phyloP scores from a whole-genome alignment of 1,140 invertebrate genomes.

The Nasonia vitripennis region DNA sequence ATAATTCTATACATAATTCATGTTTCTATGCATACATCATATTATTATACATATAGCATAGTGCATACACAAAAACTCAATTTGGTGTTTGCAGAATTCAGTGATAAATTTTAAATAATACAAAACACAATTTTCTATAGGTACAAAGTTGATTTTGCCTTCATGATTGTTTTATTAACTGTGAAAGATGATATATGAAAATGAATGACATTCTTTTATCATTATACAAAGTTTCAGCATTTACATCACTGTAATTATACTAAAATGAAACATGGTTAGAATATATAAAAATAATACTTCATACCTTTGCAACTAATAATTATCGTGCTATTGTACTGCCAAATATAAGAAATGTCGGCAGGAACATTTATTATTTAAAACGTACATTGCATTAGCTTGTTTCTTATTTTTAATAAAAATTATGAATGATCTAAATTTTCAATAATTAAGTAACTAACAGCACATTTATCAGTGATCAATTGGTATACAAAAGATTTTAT shows the following conservation, averaged over 20 bases:
- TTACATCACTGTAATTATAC: constrained; percentile 34
- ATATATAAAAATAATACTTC: constrained; percentile 47
- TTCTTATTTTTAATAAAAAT: constrained; percentile 40
- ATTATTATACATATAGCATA: constrained; percentile 36
- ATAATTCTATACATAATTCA: constrained; percentile 17
- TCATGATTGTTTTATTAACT: constrained; percentile 19
- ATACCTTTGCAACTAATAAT: constrained; percentile 35
- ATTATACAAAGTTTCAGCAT: constrained; percentile 31
- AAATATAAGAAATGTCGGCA: constrained; percentile 11
- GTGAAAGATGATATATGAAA: constrained; percentile 24
- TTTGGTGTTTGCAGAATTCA: constrained; percentile 33
- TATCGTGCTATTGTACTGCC: constrained; percentile 8
- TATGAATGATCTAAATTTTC: constrained; percentile 32
- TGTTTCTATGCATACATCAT: constrained; percentile 40
- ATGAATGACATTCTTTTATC: constrained; percentile 17
- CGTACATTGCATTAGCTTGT: constrained; percentile 22
- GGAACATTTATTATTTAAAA: constrained; percentile 41
- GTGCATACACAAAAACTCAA: neutral
- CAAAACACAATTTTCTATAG: constrained; percentile 27
- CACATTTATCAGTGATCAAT: constrained; percentile 35
- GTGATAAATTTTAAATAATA: constrained; percentile 37
- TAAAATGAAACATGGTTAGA: constrained; percentile 44
- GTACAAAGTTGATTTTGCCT: constrained; percentile 29
- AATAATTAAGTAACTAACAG: constrained; percentile 43
- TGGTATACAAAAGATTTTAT: constrained; percentile 34